Evolutionary conservation across 2,888 invertebrate genomes (phyloP), one percentile per base, ranked within the genome.

Genomic region (Spicauda simplicius): DNA sequence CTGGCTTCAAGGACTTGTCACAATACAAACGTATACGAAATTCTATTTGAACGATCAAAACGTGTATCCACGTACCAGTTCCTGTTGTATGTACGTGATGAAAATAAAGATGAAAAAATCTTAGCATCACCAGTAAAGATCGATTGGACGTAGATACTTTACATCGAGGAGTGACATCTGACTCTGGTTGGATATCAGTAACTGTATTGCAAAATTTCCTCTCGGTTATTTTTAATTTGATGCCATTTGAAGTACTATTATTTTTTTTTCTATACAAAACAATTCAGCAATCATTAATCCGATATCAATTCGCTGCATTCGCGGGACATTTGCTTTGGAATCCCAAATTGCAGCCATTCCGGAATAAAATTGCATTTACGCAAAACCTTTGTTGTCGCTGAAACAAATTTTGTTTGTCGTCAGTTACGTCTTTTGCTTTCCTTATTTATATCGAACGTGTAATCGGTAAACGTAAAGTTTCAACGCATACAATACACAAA

Each of bases 21-120:
- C 14, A 54, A 0, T 16, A 20, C 19, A 30, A 16, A n/a, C 58
- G 48, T 16, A 59, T 50, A 50, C 8, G 0, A 18, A 10, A 18
- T 2, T 18, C 7, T 50, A 50, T 18, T 50, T 50, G 18, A 50
- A 11, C 19, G 58, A n/a, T 58, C 8, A 58, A 58, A 16, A 58
- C 20, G 19, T 41, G 0, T 37, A 50, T 50, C 18, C 1, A 50
- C 18, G 10, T 10, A 10, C 50, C 18, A 50, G 8, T n/a, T 18
- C 50, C 18, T 50, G 50, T 18, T 11, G 0, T 14, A 41, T 41
- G n/a, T 4, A 48, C 16, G 18, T 50, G 18, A 18, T 48, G 5
- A 7, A 45, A 50, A 16, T 18, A 50, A 6, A 18, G 0, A 50
- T 48, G 4, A 45, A 14, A n/a, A n/a, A 45, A 12, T 45, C 2